Evolutionary conservation across 1,140 invertebrate species (phyloP).

Genomic region (Caenorhabditis brenneri): DNA sequence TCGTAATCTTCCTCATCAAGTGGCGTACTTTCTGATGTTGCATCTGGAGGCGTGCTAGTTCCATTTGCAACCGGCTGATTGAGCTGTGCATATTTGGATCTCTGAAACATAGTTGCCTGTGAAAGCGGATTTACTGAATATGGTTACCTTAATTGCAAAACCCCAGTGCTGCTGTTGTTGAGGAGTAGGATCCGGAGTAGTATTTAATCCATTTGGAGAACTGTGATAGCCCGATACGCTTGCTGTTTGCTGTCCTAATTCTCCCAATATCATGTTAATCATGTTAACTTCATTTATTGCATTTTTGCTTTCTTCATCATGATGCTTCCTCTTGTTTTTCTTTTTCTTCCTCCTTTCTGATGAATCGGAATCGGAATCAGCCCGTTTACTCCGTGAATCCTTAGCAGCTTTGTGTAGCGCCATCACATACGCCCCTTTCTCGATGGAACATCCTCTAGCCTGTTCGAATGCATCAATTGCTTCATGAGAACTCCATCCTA

Average conservation of each 20-base stretch:
- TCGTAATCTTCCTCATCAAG: slow-evolving; percentile 43
- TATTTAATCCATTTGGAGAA: background rate
- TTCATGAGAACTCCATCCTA: slow-evolving; percentile 72
- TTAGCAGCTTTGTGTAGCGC: slow-evolving; percentile 69
- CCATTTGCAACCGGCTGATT: background rate
- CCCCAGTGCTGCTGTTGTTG: slow-evolving; percentile 30
- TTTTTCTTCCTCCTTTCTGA: slow-evolving; percentile 53
- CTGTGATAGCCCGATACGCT: background rate
- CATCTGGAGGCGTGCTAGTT: background rate
- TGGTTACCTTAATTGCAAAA: slow-evolving; percentile 7
- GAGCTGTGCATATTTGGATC: slow-evolving; percentile 19
- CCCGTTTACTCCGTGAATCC: slow-evolving; percentile 47
- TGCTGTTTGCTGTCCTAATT: slow-evolving; percentile 29
- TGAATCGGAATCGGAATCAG: slow-evolving; percentile 48
- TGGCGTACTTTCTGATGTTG: background rate
- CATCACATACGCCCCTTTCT: slow-evolving; percentile 72
- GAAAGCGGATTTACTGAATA: background rate
- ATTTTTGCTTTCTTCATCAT: slow-evolving; percentile 45
- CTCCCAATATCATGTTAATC: slow-evolving; percentile 35
- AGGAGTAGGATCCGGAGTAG: background rate
- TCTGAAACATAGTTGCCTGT: no score
- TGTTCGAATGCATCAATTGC: slow-evolving; percentile 71
- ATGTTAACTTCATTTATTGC: slow-evolving; percentile 31
- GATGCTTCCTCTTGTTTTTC: slow-evolving; percentile 62
- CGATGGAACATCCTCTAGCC: slow-evolving; percentile 73